phyloP scores from a whole-genome alignment of 2,113 vertebrate species.

The Machaerirhynchus nigripectus region DNA sequence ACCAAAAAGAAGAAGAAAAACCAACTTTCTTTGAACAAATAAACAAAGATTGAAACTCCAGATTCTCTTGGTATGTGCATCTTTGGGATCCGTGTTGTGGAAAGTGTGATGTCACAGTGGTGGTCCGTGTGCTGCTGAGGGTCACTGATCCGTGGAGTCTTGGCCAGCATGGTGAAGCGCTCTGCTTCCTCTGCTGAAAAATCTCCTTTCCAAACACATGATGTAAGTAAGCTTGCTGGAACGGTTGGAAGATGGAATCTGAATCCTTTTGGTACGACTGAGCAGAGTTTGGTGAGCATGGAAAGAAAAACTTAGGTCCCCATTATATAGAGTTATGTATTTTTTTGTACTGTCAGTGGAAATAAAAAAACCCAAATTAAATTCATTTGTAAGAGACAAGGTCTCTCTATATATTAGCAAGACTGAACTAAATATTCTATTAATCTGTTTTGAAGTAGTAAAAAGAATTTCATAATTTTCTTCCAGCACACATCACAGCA shows the following conservation, averaged over 20 bases:
- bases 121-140: conserved; percentile 71
- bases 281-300: conserved; percentile 26
- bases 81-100: conserved; percentile 63
- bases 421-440: background rate
- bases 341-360: conserved; percentile 35
- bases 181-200: conserved; percentile 82
- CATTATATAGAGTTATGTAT: background rate
- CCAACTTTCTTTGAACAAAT: conserved; percentile 39
- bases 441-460: background rate
- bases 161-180: conserved; percentile 65
- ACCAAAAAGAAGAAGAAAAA: conserved; percentile 24
- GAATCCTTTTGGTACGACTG: conserved; percentile 58
- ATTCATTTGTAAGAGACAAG: background rate
- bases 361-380: background rate
- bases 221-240: conserved; percentile 75
- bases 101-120: conserved; percentile 71
- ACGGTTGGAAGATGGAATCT: conserved; percentile 65
- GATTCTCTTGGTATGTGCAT: conserved; percentile 48
- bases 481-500: background rate
- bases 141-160: conserved; percentile 74
- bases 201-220: conserved; percentile 82
- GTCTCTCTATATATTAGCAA: background rate
- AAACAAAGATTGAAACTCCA: conserved; percentile 53
- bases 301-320: conserved; percentile 53
- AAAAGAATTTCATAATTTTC: background rate